A percentile compares a stretch with the other conserved stretches of the same genome.
These are phyloP conservation scores for Chrysotoxum bicinctum DNA, from an alignment of 2,888 invertebrate species.

Conservation along the genomic window DNA sequence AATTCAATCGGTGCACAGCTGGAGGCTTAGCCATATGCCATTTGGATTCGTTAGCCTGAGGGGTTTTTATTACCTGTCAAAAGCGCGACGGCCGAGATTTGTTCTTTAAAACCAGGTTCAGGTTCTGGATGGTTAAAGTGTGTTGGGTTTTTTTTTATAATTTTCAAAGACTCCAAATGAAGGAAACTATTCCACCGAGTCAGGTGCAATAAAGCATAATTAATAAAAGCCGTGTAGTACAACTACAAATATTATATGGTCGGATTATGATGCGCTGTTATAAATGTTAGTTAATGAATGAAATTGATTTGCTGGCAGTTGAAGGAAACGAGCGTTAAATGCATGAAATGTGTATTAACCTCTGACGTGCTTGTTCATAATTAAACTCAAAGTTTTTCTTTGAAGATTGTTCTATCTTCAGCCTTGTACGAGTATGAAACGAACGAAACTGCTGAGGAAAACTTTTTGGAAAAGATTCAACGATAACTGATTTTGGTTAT, in stretches of 20 bases:
- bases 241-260: not conserved
- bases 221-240: constrained; percentile 47
- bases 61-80: constrained; percentile 65
- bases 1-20: constrained; percentile 66
- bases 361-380: constrained; percentile 24
- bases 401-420: not conserved
- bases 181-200: constrained; percentile 52
- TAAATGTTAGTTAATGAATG: constrained; percentile 62
- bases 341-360: constrained; percentile 28
- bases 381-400: constrained; percentile 1
- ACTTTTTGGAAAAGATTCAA: constrained; percentile 32
- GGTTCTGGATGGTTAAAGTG: not conserved
- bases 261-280: constrained; percentile 30
- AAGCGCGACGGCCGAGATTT: constrained; percentile 40
- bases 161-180: constrained; percentile 16
- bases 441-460: not conserved
- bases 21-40: constrained; percentile 53
- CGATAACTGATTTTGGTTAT: constrained; percentile 44
- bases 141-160: constrained; percentile 22
- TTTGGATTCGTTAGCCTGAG: constrained; percentile 66
- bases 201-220: constrained; percentile 71
- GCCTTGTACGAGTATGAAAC: too few species aligned
- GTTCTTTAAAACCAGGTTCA: not conserved
- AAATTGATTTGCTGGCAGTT: constrained; percentile 66
- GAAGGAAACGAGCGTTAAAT: constrained; percentile 25